A percentile compares a stretch with the other conserved stretches of the same genome.
Conservation (phyloP, 2,888 invertebrate species). For the Dolichomitus sp. region DNA sequence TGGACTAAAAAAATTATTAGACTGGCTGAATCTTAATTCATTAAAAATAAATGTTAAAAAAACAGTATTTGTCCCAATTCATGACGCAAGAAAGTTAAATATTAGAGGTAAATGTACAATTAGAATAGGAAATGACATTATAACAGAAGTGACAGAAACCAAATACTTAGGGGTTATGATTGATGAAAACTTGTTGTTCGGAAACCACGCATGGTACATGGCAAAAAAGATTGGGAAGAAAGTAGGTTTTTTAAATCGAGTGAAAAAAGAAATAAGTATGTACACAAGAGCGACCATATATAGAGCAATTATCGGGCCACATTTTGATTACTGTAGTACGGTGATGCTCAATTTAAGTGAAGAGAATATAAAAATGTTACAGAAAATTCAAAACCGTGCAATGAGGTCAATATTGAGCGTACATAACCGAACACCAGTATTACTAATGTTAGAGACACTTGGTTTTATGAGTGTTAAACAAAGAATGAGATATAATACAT, state of each 20-base stretch:
- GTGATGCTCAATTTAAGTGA: no score
- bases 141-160: conserved; percentile 23
- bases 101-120: background rate
- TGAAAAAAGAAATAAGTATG: background rate
- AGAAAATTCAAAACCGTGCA: background rate
- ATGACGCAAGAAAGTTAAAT: background rate
- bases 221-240: conserved; percentile 58
- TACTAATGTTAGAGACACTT: background rate
- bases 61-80: conserved; percentile 55
- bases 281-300: background rate
- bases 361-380: background rate
- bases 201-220: conserved; percentile 39
- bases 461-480: background rate
- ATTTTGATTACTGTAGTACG: no score
- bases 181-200: conserved; percentile 23
- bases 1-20: no score
- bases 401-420: background rate
- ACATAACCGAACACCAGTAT: background rate
- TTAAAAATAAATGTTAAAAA: conserved; percentile 54
- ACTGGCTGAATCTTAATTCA: conserved; percentile 45
- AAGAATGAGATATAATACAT: background rate
- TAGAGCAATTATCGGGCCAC: background rate
- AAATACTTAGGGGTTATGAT: conserved; percentile 63
- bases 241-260: conserved; percentile 1
- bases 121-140: background rate